Percentiles rank a stretch among this genome's conserved stretches.
These are phyloP conservation scores for Bombus huntii DNA, from an alignment of 1,140 invertebrate genomes.

Conservation along the genomic window DNA sequence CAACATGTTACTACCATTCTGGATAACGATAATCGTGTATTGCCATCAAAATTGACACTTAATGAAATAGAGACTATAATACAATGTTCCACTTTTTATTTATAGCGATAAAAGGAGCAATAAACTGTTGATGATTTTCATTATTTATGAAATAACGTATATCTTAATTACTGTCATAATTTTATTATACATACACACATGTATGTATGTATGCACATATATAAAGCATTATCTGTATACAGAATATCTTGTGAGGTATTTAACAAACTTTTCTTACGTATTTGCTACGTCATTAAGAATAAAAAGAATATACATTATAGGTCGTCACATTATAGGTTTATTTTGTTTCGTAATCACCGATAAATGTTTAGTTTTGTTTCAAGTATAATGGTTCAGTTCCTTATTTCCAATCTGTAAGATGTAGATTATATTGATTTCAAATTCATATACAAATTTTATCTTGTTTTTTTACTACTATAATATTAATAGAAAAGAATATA, in stretches of 20 bases:
- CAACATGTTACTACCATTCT: conserved; percentile 46
- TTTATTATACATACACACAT: conserved; percentile 71
- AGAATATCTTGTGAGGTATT: conserved; percentile 4
- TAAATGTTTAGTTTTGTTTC: not conserved
- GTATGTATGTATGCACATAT: conserved; percentile 60
- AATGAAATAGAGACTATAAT: conserved; percentile 67
- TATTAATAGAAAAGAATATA: not conserved
- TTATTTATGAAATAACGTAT: conserved; percentile 78
- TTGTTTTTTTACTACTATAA: not conserved
- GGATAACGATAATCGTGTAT: conserved; percentile 33
- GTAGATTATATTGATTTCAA: not conserved
- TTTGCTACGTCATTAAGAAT: not conserved
- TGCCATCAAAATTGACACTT: conserved; percentile 51
- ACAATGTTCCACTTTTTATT: conserved; percentile 74
- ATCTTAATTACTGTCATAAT: conserved; percentile 77
- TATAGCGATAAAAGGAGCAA: conserved; percentile 75
- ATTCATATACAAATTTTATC: not conserved
- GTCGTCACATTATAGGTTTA: not conserved
- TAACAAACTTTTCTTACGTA: not conserved
- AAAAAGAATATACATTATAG: not conserved
- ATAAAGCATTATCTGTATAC: conserved; percentile 43
- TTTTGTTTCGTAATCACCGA: not conserved
- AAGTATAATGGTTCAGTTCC: not conserved
- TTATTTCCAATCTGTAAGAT: not conserved
- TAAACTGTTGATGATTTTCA: conserved; percentile 73